Evolutionary conservation across 2,888 invertebrate genomes (phyloP).

Genomic region (Torymus tubicola): DNA sequence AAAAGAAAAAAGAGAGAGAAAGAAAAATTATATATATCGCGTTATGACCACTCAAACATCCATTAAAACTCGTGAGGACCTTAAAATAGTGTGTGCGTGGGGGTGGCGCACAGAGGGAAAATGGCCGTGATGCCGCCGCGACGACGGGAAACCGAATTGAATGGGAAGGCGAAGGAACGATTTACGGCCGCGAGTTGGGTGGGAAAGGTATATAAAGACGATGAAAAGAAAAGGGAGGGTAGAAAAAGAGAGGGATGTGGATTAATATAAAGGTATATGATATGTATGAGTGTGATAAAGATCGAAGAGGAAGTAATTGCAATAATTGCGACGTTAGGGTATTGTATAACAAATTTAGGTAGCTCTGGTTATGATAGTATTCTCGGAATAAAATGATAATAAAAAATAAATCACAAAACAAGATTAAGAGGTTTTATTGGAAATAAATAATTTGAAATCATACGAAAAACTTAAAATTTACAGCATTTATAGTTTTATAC

Average conservation of each 20-base stretch:
- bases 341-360: no score
- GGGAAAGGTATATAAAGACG: slow-evolving; percentile 19
- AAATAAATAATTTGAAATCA: no score
- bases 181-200: neutral
- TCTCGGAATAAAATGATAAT: no score
- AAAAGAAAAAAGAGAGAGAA: neutral
- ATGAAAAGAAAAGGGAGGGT: neutral
- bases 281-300: no score
- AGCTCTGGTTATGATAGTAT: no score
- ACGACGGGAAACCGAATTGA: slow-evolving; percentile 16
- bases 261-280: neutral
- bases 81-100: slow-evolving; percentile 22
- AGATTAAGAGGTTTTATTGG: no score
- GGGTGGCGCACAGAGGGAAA: neutral
- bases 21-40: slow-evolving; percentile 31
- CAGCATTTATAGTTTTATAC: no score
- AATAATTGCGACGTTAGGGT: no score
- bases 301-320: no score
- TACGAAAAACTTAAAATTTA: no score
- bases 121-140: slow-evolving; percentile 13
- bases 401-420: no score
- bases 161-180: slow-evolving; percentile 14
- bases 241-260: neutral
- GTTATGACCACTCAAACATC: slow-evolving; percentile 45
- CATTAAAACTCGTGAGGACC: slow-evolving; percentile 34